Evolutionary conservation across 2,797 vertebrate genomes (phyloP), one percentile per base, ranked within the genome.

Genomic region (Arrhamphus sclerolepis): DNA sequence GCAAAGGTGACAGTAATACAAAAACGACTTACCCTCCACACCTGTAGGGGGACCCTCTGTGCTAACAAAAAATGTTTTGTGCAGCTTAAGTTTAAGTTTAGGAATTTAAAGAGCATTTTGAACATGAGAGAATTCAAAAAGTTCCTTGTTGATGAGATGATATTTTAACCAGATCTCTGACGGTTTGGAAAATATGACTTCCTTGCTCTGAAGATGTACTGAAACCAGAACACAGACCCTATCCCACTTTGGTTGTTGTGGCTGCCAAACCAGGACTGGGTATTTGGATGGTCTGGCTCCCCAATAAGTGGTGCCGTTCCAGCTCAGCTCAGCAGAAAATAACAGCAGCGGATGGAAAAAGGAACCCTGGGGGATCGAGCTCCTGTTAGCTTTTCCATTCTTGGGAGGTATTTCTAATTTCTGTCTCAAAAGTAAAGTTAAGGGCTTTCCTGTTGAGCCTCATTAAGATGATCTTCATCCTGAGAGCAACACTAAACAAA

Each of bases 271-370:
- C 91, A 86, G 76, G 80, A 75, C 83, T 28, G 52, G 38, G 89
- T 84, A 85, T 80, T 88, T 89, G 85, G 80, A 86, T 38, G 54
- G 70, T 84, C 77, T 75, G 61, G 70, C 66, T 77, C 61, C 42
- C 72, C 89, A 83, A 72, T 77, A 81, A 87, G 80, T 80, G 79
- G 77, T 57, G 58, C 19, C n/a, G 55, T 89, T 92, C 74, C 66
- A 87, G 92, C 89, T 84, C 81, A 70, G 81, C 86, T 91, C 89
- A 93, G 91, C 91, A 94, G 62, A 89, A 90, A 81, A 87, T 77
- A 80, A 71, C 72, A 70, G 74, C 18, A 26, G 56, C 47, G 53
- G 73, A 72, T 78, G 88, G 90, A 92, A 92, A 92, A 84, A 72
- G 38, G 58, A 74, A 68, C 17, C 77, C 74, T 67, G 1, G 40